Evolutionary conservation across 2,797 vertebrate genomes (phyloP).

Genomic region (Typhlichthys eigenmanni): DNA sequence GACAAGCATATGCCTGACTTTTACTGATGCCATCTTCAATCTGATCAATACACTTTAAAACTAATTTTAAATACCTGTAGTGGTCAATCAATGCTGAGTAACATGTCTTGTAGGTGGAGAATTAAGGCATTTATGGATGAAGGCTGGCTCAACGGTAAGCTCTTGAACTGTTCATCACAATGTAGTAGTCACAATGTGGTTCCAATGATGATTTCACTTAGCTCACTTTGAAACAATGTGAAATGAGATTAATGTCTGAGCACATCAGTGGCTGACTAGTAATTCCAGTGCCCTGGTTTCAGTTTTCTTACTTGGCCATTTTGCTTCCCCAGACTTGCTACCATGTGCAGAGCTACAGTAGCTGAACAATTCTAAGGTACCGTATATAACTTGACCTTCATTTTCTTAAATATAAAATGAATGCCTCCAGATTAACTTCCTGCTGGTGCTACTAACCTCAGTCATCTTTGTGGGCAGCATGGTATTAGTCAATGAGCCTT

Average conservation of each 20-base stretch:
- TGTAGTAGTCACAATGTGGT: slow-evolving; percentile 21
- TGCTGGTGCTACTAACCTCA: no score
- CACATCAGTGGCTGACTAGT: slow-evolving; percentile 18
- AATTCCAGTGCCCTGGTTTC: no score
- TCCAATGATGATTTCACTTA: slow-evolving; percentile 75
- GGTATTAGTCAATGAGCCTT: no score
- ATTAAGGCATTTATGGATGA: no score
- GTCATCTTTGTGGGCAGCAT: no score
- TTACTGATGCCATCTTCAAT: slow-evolving; percentile 31
- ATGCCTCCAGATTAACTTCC: no score
- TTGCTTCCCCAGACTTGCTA: no score
- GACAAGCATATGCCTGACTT: slow-evolving; percentile 60
- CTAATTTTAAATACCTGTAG: rapidly evolving
- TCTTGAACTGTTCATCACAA: rapidly evolving
- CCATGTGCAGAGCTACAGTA: neutral
- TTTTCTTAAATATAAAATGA: no score
- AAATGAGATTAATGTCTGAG: slow-evolving; percentile 77
- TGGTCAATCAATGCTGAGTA: neutral
- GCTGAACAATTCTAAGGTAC: no score
- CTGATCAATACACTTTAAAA: slow-evolving; percentile 19
- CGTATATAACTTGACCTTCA: no score
- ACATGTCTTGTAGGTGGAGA: no score
- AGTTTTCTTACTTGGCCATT: no score
- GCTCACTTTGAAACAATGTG: slow-evolving; percentile 78
- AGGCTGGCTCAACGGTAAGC: neutral